phyloP scores from a whole-genome alignment of 37 sponge, comb jelly and placozoan genomes.

The Halisarca cf. caerulea region DNA sequence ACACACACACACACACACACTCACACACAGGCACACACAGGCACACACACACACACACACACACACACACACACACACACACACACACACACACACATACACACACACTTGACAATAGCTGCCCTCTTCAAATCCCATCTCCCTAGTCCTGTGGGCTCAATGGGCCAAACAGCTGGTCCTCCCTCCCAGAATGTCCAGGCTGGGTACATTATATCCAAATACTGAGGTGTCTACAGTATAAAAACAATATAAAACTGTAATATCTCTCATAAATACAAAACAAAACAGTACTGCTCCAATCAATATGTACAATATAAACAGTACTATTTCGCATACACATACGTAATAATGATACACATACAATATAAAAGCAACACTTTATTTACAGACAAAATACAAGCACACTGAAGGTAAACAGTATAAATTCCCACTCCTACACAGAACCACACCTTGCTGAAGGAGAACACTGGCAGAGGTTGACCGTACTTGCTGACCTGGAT shows the following conservation, averaged over 20 bases:
- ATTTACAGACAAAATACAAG: too few species aligned
- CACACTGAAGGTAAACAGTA: too few species aligned
- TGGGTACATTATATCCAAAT: constrained; percentile 89
- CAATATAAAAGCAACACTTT: too few species aligned
- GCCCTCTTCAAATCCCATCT: constrained; percentile 81
- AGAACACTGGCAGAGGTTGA: constrained; percentile 76
- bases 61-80: too few species aligned
- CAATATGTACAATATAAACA: not conserved
- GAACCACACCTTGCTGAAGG: constrained; percentile 75
- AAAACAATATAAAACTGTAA: not conserved
- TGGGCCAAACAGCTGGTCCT: constrained; percentile 80
- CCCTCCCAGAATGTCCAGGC: constrained; percentile 96
- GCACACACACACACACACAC: not conserved
- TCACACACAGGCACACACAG: too few species aligned
- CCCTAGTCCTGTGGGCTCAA: constrained; percentile 79
- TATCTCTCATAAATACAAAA: not conserved
- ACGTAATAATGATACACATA: too few species aligned
- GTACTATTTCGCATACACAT: too few species aligned
- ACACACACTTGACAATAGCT: constrained; percentile 42
- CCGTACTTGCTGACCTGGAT: constrained; percentile 50
- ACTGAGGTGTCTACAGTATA: constrained; percentile 49
- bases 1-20: not conserved
- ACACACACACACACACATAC: too few species aligned
- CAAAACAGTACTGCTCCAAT: not conserved
- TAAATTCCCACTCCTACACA: not conserved